Conservation (phyloP, 1,140 invertebrate species). For the Pteromalus puparum region DNA sequence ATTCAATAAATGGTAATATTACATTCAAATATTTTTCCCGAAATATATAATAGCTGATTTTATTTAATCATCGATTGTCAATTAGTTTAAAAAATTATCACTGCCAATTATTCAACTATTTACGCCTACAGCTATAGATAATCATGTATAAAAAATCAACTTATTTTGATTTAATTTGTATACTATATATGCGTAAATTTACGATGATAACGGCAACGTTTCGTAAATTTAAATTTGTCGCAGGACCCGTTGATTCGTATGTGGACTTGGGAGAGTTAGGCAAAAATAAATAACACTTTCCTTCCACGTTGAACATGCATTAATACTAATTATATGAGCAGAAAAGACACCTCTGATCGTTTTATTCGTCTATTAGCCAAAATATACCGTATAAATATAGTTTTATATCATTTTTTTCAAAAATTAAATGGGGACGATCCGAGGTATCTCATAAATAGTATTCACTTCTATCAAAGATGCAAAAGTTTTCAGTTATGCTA, state of each 20-base stretch:
- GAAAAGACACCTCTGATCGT: not conserved
- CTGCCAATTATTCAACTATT: not conserved
- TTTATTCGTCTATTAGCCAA: not conserved
- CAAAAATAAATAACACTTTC: slow-evolving; percentile 30
- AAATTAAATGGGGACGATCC: not conserved
- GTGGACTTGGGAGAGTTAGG: not conserved
- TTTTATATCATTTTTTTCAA: not conserved
- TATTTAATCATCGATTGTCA: not conserved
- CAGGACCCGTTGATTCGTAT: too few species aligned
- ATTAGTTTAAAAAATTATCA: not conserved
- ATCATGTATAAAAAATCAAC: too few species aligned
- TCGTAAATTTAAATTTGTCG: too few species aligned
- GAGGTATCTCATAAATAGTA: not conserved
- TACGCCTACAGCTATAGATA: too few species aligned
- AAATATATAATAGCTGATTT: not conserved
- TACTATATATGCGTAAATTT: too few species aligned
- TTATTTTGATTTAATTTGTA: too few species aligned
- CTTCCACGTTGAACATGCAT: slow-evolving; percentile 53
- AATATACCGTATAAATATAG: not conserved
- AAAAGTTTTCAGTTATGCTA: not conserved
- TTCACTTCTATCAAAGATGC: too few species aligned
- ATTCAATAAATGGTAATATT: not conserved
- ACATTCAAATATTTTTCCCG: not conserved
- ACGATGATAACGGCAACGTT: too few species aligned
- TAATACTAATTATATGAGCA: slow-evolving; percentile 53